Conservation (phyloP, 2,888 invertebrate genomes). For the Lobophora halterata region DNA sequence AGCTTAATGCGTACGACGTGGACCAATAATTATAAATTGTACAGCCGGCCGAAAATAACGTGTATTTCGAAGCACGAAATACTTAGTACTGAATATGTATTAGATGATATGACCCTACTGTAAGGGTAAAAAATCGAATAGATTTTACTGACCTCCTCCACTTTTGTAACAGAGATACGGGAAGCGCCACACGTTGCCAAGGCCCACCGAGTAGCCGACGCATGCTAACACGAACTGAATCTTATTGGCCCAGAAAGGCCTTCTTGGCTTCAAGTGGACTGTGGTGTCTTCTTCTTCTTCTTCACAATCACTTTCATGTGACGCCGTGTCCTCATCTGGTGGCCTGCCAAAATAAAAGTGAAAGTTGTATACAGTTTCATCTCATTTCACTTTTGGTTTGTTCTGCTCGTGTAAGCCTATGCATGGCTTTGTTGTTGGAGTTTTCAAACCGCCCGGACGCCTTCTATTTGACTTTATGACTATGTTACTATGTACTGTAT, state of each 20-base stretch:
- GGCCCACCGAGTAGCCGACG: slow-evolving; percentile 93
- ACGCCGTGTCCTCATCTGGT: slow-evolving; percentile 86
- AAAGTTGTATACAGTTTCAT: slow-evolving; percentile 1
- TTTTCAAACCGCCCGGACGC: too few relatives aligned
- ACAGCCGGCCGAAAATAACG: too few relatives aligned
- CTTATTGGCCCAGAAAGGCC: slow-evolving; percentile 94
- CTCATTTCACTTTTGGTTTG: too few relatives aligned
- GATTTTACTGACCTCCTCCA: slow-evolving; percentile 86
- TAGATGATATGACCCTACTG: too few relatives aligned
- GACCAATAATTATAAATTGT: too few relatives aligned
- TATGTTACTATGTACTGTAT: too few relatives aligned
- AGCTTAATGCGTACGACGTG: too few relatives aligned
- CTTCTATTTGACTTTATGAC: too few relatives aligned
- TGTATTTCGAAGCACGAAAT: too few relatives aligned
- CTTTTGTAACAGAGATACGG: slow-evolving; percentile 95
- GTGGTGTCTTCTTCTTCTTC: slow-evolving; percentile 86
- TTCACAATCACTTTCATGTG: slow-evolving; percentile 88
- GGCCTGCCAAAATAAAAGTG: slow-evolving; percentile 73
- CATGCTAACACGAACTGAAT: slow-evolving; percentile 94
- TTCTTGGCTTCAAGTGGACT: slow-evolving; percentile 86
- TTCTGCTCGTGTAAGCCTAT: too few relatives aligned
- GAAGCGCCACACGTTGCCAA: slow-evolving; percentile 95
- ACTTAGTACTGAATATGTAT: too few relatives aligned
- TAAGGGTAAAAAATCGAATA: neutral
- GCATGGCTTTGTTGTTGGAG: too few relatives aligned